Base-by-base conservation (phyloP, 35 echinoderm and acorn worm species). In the Nesometra sesokonis region DNA sequence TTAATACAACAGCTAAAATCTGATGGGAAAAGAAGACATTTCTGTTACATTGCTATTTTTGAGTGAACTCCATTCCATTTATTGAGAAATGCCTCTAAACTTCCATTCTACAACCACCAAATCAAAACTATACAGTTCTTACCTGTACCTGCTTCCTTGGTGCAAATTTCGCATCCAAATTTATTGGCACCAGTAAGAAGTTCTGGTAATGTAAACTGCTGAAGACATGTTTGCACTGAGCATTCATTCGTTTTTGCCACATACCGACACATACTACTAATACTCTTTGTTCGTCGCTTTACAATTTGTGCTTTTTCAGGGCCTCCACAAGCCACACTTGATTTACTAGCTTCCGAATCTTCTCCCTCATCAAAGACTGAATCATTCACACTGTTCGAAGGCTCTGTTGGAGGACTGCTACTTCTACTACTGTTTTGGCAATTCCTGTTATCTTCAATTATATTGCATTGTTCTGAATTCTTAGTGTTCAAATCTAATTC, bases 121-220 rank as follows among this genome's bases (percentile, higher is more conserved):
- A n/a, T n/a, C n/a, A n/a, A n/a, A n/a, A n/a, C n/a, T 78, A 32
- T 8, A 78, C 8, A 32, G 38, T 43, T 80, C 81, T 17, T 39
- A 83, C 81, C 81, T 36, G 34, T 38, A 43, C 81, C 80, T 30
- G 87, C 89, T 57, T 90, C 90, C 32, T 85, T 32, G 0, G 96
- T 88, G 78, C 96, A 99, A 80, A 79, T 87, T 82, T 99, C 96
- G 34, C 96, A 99, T 19, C 96, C 96, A 92, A 99, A 99, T 57
- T 87, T 89, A 67, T 99, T 99, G 0, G 92, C 29, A 11, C 96
- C 96, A 35, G 96, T 99, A 29, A 99, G 83, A 35, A 90, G 91
- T 34, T 99, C 96, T 11, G 92, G 96, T 0, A 88, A 85, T 29
- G 96, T 99, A 76, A 99, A 99, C 82, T 99, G 96, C 78, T 89